Evolutionary conservation across 2,113 vertebrate species (phyloP), one percentile per base, ranked within the genome.

Genomic region (Austrofundulus limnaeus): DNA sequence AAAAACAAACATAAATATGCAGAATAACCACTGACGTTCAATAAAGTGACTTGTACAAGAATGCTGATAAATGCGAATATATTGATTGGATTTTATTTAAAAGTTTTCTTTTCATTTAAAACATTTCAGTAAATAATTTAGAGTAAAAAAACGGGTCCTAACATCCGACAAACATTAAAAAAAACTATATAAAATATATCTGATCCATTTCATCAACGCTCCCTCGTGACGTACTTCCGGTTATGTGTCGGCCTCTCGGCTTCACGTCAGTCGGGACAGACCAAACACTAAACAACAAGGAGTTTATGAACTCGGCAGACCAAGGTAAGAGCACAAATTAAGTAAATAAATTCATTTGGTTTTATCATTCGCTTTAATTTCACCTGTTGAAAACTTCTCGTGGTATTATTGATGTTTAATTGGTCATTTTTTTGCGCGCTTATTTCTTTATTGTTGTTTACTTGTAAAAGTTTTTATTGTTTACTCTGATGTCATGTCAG

Each of bases 211-310:
- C 7, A 28, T 28, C 7, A 7, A 10, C 6, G 31, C 0, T 1
- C 12, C 23, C 0, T 1, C 1, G 24, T 88, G 84, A 90, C 90
- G 90, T 80, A 74, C 31, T 86, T 90, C 90, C 90, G 87, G 86
- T 72, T 54, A 78, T 61, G 80, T 86, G 88, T 89, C 86, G 90
- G 87, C 75, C 52, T 78, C 42, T 11, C 9, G 17, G 49, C 62
- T 70, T 8, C 46, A 23, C 21, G 61, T 61, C 60, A 69, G 67
- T 71, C 4, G 61, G 68, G 46, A 77, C 55, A 21, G 82, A 82
- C 68, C 72, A 72, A 77, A 61, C 46, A 19, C 12, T 55, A 45
- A 5, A 73, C 15, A 47, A 54, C 59, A 12, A 46, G 12, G 53
- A 61, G 31, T 47, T 63, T 15, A 53, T 14, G 16, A 23, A 47